Evolutionary conservation across 2,888 invertebrate genomes (phyloP).

Genomic region (Chrysina gloriosa): DNA sequence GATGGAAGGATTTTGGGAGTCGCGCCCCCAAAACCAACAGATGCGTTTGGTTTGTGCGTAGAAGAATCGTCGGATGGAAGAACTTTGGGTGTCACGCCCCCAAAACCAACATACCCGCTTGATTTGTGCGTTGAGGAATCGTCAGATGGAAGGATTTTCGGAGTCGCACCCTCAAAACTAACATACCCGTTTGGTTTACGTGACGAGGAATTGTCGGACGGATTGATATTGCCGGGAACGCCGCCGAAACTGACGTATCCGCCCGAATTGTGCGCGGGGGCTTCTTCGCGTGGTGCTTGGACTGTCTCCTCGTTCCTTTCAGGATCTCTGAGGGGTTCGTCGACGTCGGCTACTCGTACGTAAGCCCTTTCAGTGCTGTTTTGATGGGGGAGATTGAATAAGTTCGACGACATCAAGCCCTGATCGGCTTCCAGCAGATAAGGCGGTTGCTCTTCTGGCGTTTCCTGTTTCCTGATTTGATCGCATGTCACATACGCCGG

Average conservation of each 20-base stretch:
- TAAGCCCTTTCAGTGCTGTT: constrained; percentile 48
- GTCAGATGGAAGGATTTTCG: too few relatives aligned
- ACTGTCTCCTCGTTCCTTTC: neutral
- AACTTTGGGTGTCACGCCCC: too few relatives aligned
- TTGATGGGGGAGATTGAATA: constrained; percentile 42
- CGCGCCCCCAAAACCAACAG: too few relatives aligned
- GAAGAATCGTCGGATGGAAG: too few relatives aligned
- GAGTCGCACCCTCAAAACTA: too few relatives aligned
- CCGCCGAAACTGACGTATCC: constrained; percentile 34
- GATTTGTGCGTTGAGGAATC: too few relatives aligned
- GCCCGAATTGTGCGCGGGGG: neutral
- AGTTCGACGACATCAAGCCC: constrained; percentile 47
- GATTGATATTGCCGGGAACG: neutral
- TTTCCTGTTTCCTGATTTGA: constrained; percentile 13
- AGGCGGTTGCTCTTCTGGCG: constrained; percentile 46
- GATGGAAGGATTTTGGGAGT: too few relatives aligned
- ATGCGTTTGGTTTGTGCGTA: too few relatives aligned
- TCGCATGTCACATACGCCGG: constrained; percentile 8
- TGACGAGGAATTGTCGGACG: neutral
- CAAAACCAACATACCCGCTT: too few relatives aligned
- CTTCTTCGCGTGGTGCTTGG: neutral
- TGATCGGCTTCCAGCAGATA: constrained; percentile 58
- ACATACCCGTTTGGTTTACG: too few relatives aligned
- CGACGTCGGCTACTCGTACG: constrained; percentile 50
- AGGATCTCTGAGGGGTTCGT: neutral